Evolutionary conservation across 1,140 invertebrate genomes (phyloP).

Genomic region (Pseudoatta argentina): DNA sequence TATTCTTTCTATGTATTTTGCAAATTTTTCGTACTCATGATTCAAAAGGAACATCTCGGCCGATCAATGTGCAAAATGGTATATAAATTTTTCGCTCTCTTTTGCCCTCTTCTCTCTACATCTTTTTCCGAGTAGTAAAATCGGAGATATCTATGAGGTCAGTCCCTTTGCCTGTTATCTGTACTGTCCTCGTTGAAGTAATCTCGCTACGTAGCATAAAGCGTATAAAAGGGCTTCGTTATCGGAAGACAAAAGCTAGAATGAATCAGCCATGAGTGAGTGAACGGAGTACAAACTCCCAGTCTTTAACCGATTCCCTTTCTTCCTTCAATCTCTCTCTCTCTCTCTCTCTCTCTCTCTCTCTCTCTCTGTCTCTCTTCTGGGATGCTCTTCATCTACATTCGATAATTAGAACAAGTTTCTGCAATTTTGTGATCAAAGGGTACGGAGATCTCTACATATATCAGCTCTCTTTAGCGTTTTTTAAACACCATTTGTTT

Average conservation of each 20-base stretch:
- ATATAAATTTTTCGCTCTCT: constrained; percentile 30
- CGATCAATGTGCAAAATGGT: constrained; percentile 2
- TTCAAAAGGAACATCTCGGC: constrained; percentile 39
- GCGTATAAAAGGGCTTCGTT: constrained; percentile 25
- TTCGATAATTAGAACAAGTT: constrained; percentile 41
- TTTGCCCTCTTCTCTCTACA: not conserved
- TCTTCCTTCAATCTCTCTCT: too few relatives aligned
- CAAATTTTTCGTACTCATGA: not conserved
- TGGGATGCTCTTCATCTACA: constrained; percentile 32
- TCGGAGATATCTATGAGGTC: constrained; percentile 2
- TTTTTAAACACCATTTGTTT: not conserved
- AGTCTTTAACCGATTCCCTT: too few relatives aligned
- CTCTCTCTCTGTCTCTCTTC: not conserved
- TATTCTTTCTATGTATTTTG: not conserved
- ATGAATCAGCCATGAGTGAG: constrained; percentile 29
- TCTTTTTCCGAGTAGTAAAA: not conserved
- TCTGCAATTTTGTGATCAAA: not conserved
- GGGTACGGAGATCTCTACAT: not conserved
- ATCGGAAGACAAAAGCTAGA: constrained; percentile 33
- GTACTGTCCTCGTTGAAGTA: constrained; percentile 25
- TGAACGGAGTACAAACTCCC: not conserved
- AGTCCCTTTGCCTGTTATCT: constrained; percentile 4
- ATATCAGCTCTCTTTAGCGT: not conserved
- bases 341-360: not conserved
- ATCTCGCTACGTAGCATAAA: constrained; percentile 61